Conservation (phyloP, 2,113 vertebrate genomes). For the Gavialis gangeticus region DNA sequence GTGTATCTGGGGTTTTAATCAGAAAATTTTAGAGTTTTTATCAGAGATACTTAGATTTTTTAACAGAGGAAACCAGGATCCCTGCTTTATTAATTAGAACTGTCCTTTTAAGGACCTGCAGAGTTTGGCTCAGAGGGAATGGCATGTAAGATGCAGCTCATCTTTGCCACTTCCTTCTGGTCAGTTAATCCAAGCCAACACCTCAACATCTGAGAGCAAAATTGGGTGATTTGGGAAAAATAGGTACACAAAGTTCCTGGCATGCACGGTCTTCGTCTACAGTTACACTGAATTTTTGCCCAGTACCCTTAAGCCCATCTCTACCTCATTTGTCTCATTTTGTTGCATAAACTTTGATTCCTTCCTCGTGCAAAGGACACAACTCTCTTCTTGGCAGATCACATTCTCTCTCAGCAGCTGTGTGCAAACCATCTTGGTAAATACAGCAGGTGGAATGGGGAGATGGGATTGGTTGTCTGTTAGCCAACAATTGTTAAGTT, state of each 20-base stretch:
- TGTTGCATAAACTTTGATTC: not conserved
- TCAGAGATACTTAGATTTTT: too few relatives aligned
- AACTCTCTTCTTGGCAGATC: not conserved
- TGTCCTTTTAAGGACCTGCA: not conserved
- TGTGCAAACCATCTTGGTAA: not conserved
- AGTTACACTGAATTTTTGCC: not conserved
- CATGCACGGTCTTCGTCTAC: not conserved
- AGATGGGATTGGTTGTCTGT: constrained; percentile 32
- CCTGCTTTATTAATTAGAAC: too few relatives aligned
- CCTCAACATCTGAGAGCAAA: not conserved
- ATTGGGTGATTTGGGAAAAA: fast-evolving
- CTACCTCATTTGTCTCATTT: fast-evolving
- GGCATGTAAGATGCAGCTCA: not conserved
- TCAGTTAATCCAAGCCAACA: not conserved
- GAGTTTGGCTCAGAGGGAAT: not conserved
- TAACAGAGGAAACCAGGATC: too few relatives aligned
- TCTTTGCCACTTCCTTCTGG: fast-evolving
- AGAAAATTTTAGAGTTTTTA: too few relatives aligned
- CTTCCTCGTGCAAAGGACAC: fast-evolving
- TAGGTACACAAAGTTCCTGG: not conserved
- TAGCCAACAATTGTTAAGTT: constrained; percentile 1
- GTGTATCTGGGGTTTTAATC: too few relatives aligned
- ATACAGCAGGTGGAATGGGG: constrained; percentile 71
- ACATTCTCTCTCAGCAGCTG: constrained; percentile 42
- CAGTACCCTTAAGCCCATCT: fast-evolving